phyloP scores from a whole-genome alignment of 2,888 invertebrate species.

The Orchesellides sinensis region DNA sequence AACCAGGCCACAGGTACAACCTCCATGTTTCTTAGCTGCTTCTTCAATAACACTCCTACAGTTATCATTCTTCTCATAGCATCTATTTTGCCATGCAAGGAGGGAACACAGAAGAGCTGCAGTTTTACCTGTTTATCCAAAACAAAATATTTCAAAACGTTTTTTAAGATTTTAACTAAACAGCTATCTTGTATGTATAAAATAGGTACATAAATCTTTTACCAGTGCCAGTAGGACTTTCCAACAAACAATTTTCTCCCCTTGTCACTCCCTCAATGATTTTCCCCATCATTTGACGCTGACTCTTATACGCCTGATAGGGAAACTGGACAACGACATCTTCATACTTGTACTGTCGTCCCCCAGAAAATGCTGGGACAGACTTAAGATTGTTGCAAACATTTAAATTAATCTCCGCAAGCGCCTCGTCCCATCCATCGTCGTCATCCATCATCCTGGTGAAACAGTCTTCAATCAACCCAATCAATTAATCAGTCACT shows the following conservation, averaged over 20 bases:
- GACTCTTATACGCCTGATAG: constrained; percentile 67
- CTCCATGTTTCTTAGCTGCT: constrained; percentile 18
- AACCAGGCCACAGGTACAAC: constrained; percentile 60
- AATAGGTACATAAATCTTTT: neutral
- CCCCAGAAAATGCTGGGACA: neutral
- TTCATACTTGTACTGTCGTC: neutral
- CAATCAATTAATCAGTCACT: neutral
- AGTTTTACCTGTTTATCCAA: constrained; percentile 70
- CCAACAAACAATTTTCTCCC: constrained; percentile 67
- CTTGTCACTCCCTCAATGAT: constrained; percentile 59
- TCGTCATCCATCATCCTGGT: constrained; percentile 17
- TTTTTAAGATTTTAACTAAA: neutral
- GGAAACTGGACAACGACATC: constrained; percentile 59
- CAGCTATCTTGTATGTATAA: neutral
- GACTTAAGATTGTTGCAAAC: neutral
- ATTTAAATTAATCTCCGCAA: constrained; percentile 40
- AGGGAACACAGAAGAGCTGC: constrained; percentile 69
- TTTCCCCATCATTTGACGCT: constrained; percentile 68
- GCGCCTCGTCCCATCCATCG: constrained; percentile 56
- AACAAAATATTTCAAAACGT: constrained; percentile 1
- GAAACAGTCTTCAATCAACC: neutral
- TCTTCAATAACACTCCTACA: constrained; percentile 27
- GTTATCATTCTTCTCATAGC: constrained; percentile 16
- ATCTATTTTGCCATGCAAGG: constrained; percentile 61
- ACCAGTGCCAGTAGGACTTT: constrained; percentile 71